A percentile compares a stretch with the other conserved stretches of the same genome.
phyloP scores from a whole-genome alignment of 2,888 invertebrate species.

The Tenthredo notha region DNA sequence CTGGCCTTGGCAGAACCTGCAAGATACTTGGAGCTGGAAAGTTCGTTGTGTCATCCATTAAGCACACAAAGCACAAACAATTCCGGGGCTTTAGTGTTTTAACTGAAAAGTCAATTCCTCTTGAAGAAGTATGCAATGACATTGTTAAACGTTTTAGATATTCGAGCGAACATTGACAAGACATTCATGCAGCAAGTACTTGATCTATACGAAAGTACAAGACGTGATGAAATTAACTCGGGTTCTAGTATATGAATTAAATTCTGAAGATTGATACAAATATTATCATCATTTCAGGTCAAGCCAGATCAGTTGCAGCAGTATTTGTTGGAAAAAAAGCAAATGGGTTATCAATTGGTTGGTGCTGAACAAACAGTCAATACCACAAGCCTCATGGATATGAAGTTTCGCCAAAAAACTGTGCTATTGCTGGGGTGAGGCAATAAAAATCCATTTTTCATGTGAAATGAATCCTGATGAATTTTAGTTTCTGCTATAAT shows the following conservation, averaged over 20 bases:
- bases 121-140: too few species aligned
- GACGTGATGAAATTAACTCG: too few species aligned
- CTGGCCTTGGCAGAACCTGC: constrained; percentile 94
- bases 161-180: too few species aligned
- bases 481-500: not conserved
- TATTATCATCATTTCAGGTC: constrained; percentile 78
- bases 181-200: too few species aligned
- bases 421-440: constrained; percentile 91
- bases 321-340: constrained; percentile 86
- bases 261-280: not conserved
- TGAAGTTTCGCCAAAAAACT: constrained; percentile 89
- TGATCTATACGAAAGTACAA: too few species aligned
- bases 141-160: too few species aligned
- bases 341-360: constrained; percentile 87
- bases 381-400: constrained; percentile 85
- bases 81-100: constrained; percentile 78
- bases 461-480: not conserved
- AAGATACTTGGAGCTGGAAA: constrained; percentile 92
- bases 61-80: constrained; percentile 86
- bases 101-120: too few species aligned
- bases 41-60: constrained; percentile 86
- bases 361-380: constrained; percentile 96
- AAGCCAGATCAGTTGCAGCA: constrained; percentile 83
- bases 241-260: not conserved
- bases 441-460: not conserved